Evolutionary conservation across 1,140 invertebrate species (phyloP).

Genomic region (Lamellibrachia luymesi): DNA sequence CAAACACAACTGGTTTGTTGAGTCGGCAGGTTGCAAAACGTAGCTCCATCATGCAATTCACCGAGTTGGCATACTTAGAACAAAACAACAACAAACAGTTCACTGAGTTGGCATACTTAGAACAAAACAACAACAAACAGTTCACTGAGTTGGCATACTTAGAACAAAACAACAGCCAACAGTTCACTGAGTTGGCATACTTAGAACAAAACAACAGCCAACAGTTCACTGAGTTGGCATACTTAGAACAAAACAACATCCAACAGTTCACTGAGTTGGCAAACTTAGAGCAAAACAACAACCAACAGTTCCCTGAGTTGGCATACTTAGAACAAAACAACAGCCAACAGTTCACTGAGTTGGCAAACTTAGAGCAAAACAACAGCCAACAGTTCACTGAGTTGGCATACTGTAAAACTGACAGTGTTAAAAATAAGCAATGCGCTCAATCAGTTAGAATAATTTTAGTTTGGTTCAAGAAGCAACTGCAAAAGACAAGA

Average conservation of each 20-base stretch:
- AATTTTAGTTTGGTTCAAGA: background rate
- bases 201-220: background rate
- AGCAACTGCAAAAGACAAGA: background rate
- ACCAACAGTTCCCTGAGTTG: background rate
- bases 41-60: slow-evolving; percentile 49
- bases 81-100: background rate
- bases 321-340: background rate
- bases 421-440: too few relatives aligned
- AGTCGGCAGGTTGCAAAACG: slow-evolving; percentile 46
- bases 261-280: background rate
- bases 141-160: slow-evolving; percentile 15
- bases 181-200: background rate
- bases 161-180: background rate
- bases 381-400: background rate
- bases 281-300: background rate
- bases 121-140: background rate
- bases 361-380: background rate
- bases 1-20: slow-evolving; percentile 41
- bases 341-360: background rate
- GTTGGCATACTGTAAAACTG: too few relatives aligned
- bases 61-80: slow-evolving; percentile 45
- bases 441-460: too few relatives aligned
- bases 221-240: background rate
- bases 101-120: background rate
- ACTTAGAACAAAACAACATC: background rate